These are phyloP conservation scores for Hemicordylus capensis DNA, from an alignment of 2,113 vertebrate species.

Conservation along the genomic window DNA sequence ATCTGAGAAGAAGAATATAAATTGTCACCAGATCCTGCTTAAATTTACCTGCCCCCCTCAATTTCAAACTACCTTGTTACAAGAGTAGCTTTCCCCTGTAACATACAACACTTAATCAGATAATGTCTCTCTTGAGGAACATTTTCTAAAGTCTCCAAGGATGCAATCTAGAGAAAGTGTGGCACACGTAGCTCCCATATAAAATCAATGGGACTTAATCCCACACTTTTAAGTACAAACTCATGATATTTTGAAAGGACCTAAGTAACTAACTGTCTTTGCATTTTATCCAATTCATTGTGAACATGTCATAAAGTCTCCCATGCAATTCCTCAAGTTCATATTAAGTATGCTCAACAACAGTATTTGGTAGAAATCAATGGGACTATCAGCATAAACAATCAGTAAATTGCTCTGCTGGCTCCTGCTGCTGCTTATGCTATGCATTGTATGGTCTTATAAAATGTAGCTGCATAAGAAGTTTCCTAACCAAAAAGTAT, in stretches of 20 bases:
- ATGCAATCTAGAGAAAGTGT: neutral
- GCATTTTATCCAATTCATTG: too few species aligned
- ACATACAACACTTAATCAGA: neutral
- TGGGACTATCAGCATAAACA: neutral
- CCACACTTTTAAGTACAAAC: neutral
- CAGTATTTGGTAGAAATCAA: neutral
- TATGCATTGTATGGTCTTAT: neutral
- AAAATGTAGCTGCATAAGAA: neutral
- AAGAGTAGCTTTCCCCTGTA: neutral
- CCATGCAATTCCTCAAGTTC: neutral
- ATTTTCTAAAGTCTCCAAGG: neutral
- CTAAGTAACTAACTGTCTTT: neutral
- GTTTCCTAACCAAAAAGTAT: neutral
- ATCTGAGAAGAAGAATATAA: neutral
- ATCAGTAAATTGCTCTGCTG: neutral
- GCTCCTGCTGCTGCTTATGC: neutral
- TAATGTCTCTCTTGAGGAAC: neutral
- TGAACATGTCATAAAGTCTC: neutral
- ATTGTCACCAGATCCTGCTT: neutral
- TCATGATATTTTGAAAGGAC: neutral
- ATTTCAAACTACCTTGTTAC: neutral
- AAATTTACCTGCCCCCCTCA: neutral
- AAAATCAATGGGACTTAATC: neutral
- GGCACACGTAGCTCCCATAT: neutral
- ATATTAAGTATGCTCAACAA: neutral